Evolutionary conservation across 2,797 vertebrate species (phyloP).

Genomic region (Sebastes itinus): DNA sequence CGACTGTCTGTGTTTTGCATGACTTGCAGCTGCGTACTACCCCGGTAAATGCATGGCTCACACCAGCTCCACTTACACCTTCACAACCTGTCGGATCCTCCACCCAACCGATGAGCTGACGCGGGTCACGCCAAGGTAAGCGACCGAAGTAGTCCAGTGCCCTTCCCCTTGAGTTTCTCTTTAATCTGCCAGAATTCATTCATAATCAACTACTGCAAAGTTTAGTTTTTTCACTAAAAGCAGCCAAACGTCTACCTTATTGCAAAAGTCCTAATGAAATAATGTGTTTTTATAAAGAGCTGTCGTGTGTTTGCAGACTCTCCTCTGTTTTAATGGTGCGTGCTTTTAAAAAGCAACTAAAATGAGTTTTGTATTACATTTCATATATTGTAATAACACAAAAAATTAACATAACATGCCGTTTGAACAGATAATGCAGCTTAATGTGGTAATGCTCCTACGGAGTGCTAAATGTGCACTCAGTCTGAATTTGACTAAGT

Average conservation of each 20-base stretch:
- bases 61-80: constrained; percentile 98
- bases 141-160: neutral
- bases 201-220: neutral
- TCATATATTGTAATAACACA: neutral
- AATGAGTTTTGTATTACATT: neutral
- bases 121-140: constrained; percentile 94
- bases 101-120: constrained; percentile 97
- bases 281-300: neutral
- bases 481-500: constrained; percentile 8
- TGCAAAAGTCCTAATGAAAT: neutral
- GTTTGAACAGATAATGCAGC: neutral
- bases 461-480: neutral
- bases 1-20: neutral
- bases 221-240: neutral
- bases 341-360: neutral
- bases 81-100: constrained; percentile 97
- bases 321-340: neutral
- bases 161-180: neutral
- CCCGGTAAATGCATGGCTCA: constrained; percentile 99
- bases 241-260: neutral
- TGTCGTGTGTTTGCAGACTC: neutral
- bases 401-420: neutral
- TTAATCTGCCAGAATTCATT: neutral
- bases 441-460: neutral
- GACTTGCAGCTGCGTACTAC: constrained; percentile 85